Evolutionary conservation across 2,113 vertebrate genomes (phyloP), one percentile per base, ranked within the genome.

Genomic region (Corythornis cristatus): DNA sequence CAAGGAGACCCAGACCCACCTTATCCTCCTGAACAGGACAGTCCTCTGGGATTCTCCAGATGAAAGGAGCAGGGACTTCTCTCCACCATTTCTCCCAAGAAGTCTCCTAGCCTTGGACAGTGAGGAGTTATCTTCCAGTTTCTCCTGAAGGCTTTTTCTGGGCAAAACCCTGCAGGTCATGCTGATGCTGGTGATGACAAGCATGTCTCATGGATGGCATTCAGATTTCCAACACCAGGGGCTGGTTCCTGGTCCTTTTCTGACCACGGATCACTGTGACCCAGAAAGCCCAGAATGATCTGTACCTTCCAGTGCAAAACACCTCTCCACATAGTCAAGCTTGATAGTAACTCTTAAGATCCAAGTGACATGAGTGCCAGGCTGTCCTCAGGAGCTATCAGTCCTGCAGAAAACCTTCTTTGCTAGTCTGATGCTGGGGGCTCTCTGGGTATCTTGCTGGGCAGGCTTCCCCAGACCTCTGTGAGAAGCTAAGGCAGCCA

Each of bases 211-310:
- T 2, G 25, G 73, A 88, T 18, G 11, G 22, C 22, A 62, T 15
- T 28, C 46, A 57, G 42, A 48, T 73, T 25, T 50, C 26, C 29
- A 43, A 51, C 60, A 19, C 29, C 2, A 3, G 29, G 72, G 8
- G 12, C 28, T 46, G 66, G 73, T 37, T 58, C 45, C 50, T 21
- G 50, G 37, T 46, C 50, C 56, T 83, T 22, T 25, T 68, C 56
- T 46, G 31, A 58, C 61, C 4, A 8, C 2, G 45, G 43, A 33
- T 11, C 0, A 1, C n/a, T 3, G 23, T 0, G 6, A 43, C 15
- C 20, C 28, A 74, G 29, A 74, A 68, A 73, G 28, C 8, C 21
- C 42, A 19, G 19, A 83, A 29, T 15, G 48, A 46, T 79, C 25
- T 46, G 25, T 31, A 68, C 42, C n/a, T 73, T 57, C 77, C 54